These are phyloP conservation scores for Apocheima hispidaria DNA, from an alignment of 2,888 invertebrate genomes.

Conservation along the genomic window DNA sequence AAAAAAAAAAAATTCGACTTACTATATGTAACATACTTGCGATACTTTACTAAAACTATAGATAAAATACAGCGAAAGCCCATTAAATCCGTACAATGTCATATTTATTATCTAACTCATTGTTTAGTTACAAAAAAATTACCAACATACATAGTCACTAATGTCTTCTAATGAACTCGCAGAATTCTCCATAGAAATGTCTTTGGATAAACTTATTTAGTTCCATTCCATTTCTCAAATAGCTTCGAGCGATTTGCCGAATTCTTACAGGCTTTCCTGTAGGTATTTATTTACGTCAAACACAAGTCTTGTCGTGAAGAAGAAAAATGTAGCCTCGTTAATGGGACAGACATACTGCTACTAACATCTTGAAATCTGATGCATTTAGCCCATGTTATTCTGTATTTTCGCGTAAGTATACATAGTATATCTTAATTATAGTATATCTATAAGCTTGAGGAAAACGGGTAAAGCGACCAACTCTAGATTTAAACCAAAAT, in stretches of 20 bases:
- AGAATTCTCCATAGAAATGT: background rate
- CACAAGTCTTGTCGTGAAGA: conserved; percentile 11
- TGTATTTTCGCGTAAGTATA: too few relatives aligned
- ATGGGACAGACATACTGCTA: conserved; percentile 4
- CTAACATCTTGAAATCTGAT: conserved; percentile 8
- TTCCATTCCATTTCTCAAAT: conserved; percentile 32
- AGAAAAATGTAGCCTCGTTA: conserved; percentile 14
- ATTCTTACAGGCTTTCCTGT: conserved; percentile 14
- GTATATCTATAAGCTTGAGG: background rate
- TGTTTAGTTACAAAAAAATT: too few relatives aligned
- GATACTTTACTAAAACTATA: too few relatives aligned
- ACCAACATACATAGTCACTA: too few relatives aligned
- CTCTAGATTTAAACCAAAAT: conserved; percentile 1
- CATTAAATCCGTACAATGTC: too few relatives aligned
- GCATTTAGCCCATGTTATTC: conserved; percentile 2
- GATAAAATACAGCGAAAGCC: too few relatives aligned
- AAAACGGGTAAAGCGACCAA: conserved; percentile 2
- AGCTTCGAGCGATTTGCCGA: conserved; percentile 7
- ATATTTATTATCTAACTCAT: too few relatives aligned
- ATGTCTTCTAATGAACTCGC: too few relatives aligned
- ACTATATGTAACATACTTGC: too few relatives aligned
- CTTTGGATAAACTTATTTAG: conserved; percentile 2
- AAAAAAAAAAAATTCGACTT: too few relatives aligned
- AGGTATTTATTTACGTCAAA: conserved; percentile 34
- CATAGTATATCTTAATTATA: conserved; percentile 11